phyloP scores from a whole-genome alignment of 2,113 vertebrate genomes.

The Lagopus leucura region DNA sequence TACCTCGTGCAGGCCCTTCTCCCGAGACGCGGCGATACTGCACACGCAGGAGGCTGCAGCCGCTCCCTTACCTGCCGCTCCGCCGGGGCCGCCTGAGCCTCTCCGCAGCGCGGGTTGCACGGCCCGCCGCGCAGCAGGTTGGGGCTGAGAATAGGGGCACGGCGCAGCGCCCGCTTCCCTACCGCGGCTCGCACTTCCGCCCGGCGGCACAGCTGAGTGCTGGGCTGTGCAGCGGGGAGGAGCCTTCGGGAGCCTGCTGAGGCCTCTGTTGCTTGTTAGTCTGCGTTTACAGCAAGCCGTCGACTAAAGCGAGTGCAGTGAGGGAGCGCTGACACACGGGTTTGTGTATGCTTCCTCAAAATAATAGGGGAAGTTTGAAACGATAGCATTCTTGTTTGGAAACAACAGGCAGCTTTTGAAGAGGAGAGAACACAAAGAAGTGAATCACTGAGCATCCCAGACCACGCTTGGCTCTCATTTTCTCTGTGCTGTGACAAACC shows the following conservation, averaged over 20 bases:
- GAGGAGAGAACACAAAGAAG: neutral
- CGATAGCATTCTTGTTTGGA: neutral
- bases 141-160: no score
- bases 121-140: neutral
- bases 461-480: neutral
- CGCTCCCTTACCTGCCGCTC: no score
- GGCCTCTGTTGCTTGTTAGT: fast-evolving
- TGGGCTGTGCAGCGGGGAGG: neutral
- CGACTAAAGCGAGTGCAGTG: fast-evolving
- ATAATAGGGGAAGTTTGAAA: neutral
- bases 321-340: neutral
- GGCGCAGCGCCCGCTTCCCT: neutral
- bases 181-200: neutral
- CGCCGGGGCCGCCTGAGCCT: neutral
- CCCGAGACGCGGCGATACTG: neutral
- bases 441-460: neutral
- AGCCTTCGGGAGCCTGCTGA: fast-evolving
- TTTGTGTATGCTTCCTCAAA: neutral
- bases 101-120: no score
- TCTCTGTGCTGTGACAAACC: neutral
- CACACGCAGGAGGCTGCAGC: no score
- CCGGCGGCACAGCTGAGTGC: neutral
- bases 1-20: fast-evolving
- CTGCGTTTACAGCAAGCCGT: fast-evolving
- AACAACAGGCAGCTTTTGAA: neutral